Evolutionary conservation across 2,888 invertebrate genomes (phyloP).

Genomic region (Microplitis manilae): DNA sequence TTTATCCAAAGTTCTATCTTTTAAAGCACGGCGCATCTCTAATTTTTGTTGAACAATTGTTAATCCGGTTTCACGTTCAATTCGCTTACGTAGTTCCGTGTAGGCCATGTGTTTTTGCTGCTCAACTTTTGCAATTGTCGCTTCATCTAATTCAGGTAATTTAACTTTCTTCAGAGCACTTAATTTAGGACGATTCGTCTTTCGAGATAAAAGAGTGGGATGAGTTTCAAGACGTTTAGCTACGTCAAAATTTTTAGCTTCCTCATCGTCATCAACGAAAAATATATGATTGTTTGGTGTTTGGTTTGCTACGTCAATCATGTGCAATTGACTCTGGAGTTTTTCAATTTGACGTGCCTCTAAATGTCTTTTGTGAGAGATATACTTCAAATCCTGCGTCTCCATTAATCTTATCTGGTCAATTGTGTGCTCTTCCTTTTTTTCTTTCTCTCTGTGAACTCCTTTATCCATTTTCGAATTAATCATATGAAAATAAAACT

Average conservation of each 20-base stretch:
- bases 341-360: slow-evolving; percentile 85
- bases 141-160: slow-evolving; percentile 76
- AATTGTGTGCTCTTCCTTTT: slow-evolving; percentile 82
- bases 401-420: slow-evolving; percentile 92
- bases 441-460: slow-evolving; percentile 77
- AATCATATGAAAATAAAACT: slow-evolving; percentile 98
- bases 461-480: slow-evolving; percentile 82
- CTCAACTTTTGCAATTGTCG: slow-evolving; percentile 73
- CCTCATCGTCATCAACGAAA: slow-evolving; percentile 78
- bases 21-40: slow-evolving; percentile 80
- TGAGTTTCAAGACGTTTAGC: slow-evolving; percentile 83
- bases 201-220: slow-evolving; percentile 79
- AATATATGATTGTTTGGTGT: slow-evolving; percentile 84
- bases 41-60: slow-evolving; percentile 85
- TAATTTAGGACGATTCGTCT: slow-evolving; percentile 80
- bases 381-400: slow-evolving; percentile 92
- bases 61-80: slow-evolving; percentile 84
- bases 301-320: slow-evolving; percentile 82
- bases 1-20: slow-evolving; percentile 76
- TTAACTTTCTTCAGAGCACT: slow-evolving; percentile 75
- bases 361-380: slow-evolving; percentile 87
- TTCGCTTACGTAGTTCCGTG: slow-evolving; percentile 82
- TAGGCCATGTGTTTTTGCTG: slow-evolving; percentile 79
- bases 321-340: slow-evolving; percentile 84
- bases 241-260: slow-evolving; percentile 78